Conservation (phyloP, 2,888 invertebrate genomes). For the Harpagoxenus sublaevis region DNA sequence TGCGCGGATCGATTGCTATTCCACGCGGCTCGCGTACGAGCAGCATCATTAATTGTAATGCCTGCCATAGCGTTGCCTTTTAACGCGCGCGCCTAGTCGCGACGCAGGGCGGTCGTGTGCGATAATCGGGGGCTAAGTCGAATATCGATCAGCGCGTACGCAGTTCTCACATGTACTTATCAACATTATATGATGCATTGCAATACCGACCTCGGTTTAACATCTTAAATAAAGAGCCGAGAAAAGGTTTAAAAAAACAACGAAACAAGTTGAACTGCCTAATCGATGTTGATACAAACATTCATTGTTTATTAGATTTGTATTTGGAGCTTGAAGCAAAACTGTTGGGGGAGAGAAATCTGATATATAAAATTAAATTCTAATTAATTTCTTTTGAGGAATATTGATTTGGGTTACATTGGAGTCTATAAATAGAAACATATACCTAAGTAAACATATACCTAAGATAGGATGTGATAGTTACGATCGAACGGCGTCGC, state of each 20-base stretch:
- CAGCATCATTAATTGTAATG: constrained; percentile 82
- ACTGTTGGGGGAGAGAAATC: not conserved
- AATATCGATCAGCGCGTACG: constrained; percentile 76
- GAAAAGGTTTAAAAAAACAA: too few relatives aligned
- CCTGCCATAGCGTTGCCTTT: constrained; percentile 77
- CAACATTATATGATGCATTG: not conserved
- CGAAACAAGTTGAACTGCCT: not conserved
- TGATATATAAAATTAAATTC: not conserved
- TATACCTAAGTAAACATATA: not conserved
- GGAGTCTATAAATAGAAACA: not conserved
- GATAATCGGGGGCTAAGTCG: constrained; percentile 77
- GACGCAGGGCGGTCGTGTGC: constrained; percentile 62
- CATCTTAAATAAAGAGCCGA: not conserved
- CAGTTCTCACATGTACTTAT: constrained; percentile 55
- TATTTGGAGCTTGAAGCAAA: not conserved
- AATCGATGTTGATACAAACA: not conserved
- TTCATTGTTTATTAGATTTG: not conserved
- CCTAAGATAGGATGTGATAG: not conserved
- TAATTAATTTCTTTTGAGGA: not conserved
- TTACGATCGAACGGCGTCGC: not conserved
- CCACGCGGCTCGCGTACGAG: constrained; percentile 75
- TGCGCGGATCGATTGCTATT: constrained; percentile 82
- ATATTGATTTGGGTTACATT: not conserved
- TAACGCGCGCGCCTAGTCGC: constrained; percentile 74
- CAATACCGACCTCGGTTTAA: not conserved